Evolutionary conservation across 2,113 vertebrate genomes (phyloP).

Genomic region (Aptenodytes forsteri): DNA sequence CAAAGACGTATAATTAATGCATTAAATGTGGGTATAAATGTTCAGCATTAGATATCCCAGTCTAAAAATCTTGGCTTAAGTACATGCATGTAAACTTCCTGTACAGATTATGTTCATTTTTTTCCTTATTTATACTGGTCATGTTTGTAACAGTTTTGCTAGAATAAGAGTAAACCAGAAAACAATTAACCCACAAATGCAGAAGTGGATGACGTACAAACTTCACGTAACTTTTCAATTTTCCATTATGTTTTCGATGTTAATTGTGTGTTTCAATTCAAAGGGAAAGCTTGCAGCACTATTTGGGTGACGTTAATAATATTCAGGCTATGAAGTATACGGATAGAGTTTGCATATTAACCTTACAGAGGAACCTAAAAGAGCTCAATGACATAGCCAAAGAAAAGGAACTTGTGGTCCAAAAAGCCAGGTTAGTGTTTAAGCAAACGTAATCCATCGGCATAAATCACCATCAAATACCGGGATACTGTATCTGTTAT

Average conservation of each 20-base stretch:
- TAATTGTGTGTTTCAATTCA: background rate
- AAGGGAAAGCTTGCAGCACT: slow-evolving; percentile 43
- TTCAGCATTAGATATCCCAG: background rate
- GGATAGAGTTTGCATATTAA: slow-evolving; percentile 55
- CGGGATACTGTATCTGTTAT: background rate
- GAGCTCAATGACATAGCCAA: slow-evolving; percentile 62
- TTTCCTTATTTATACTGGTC: background rate
- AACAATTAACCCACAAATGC: background rate
- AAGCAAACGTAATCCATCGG: background rate
- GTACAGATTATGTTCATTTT: background rate
- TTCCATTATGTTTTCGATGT: background rate
- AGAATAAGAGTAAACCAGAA: background rate
- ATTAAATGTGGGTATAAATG: background rate
- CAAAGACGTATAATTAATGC: background rate
- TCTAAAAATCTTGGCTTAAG: background rate
- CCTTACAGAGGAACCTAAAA: slow-evolving; percentile 71
- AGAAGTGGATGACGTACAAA: background rate
- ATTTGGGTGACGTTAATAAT: background rate
- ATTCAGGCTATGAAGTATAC: background rate
- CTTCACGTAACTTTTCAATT: background rate
- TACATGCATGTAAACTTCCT: background rate
- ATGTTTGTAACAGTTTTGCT: background rate
- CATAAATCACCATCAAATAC: background rate
- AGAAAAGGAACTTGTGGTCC: slow-evolving; percentile 74
- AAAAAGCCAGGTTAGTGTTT: slow-evolving; percentile 77